phyloP scores from a whole-genome alignment of 35 echinoderm and acorn worm genomes.

The Lytechinus pictus region DNA sequence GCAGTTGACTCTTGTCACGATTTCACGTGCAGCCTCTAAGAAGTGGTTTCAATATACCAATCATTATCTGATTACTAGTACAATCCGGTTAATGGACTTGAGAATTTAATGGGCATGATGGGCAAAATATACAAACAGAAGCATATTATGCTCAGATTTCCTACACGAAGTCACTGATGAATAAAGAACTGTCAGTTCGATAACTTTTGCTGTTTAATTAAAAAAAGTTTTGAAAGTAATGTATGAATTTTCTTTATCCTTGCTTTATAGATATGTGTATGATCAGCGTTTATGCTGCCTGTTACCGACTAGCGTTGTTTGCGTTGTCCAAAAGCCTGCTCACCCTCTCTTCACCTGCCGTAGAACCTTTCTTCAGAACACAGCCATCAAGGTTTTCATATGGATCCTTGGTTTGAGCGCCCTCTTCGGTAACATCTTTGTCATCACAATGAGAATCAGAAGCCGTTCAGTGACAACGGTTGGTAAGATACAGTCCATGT shows the following conservation, averaged over 20 bases:
- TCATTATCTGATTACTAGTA: too few species aligned
- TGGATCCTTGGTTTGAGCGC: constrained; percentile 74
- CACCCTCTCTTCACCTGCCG: constrained; percentile 65
- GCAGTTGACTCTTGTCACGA: too few species aligned
- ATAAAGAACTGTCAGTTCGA: too few species aligned
- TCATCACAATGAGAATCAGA: constrained; percentile 59
- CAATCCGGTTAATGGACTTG: too few species aligned
- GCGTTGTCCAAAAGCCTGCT: constrained; percentile 24
- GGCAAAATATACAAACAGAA: too few species aligned
- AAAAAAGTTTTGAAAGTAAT: not conserved
- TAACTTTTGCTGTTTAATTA: too few species aligned
- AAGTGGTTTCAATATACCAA: too few species aligned
- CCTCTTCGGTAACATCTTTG: constrained; percentile 61
- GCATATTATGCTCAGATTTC: too few species aligned
- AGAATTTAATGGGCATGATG: too few species aligned
- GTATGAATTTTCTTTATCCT: not conserved
- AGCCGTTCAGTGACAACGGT: not conserved
- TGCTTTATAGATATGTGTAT: constrained; percentile 40
- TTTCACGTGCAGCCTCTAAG: too few species aligned
- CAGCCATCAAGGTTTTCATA: constrained; percentile 51
- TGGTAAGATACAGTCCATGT: constrained; percentile 51
- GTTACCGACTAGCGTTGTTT: not conserved
- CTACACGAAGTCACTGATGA: too few species aligned
- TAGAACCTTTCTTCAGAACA: constrained; percentile 51
- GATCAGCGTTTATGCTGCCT: constrained; percentile 55